phyloP scores from a whole-genome alignment of 2,888 invertebrate species.

The Hypolimnas misippus region DNA sequence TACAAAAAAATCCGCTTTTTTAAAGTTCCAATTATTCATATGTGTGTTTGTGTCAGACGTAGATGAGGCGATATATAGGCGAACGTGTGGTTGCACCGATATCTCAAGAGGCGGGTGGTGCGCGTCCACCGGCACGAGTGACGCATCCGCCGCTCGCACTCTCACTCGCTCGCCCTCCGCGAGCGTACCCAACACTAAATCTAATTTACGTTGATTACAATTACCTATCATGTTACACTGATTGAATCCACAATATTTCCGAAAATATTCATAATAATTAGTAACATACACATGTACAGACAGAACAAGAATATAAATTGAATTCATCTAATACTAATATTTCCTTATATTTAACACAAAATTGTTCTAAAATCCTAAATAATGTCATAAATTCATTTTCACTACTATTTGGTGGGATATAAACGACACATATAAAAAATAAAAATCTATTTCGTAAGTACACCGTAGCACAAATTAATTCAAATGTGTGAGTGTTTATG shows the following conservation, averaged over 20 bases:
- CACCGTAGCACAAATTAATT: slow-evolving; percentile 31
- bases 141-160: slow-evolving; percentile 19
- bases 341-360: not conserved
- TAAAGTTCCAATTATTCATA: slow-evolving; percentile 22
- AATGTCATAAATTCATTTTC: slow-evolving; percentile 21
- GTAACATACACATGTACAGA: no score
- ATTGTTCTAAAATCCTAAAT: not conserved
- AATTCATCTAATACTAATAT: not conserved
- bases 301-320: no score
- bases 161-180: not conserved
- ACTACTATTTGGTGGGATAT: slow-evolving; percentile 28
- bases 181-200: slow-evolving; percentile 20
- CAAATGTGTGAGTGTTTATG: slow-evolving; percentile 25
- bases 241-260: slow-evolving; percentile 27
- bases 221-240: slow-evolving; percentile 22
- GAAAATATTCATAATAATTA: slow-evolving; percentile 33
- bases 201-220: not conserved
- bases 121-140: slow-evolving; percentile 26
- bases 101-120: slow-evolving; percentile 34
- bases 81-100: not conserved
- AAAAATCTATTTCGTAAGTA: slow-evolving; percentile 22
- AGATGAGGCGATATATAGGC: not conserved
- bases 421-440: slow-evolving; percentile 27
- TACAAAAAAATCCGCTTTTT: slow-evolving; percentile 24
- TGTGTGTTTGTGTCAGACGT: not conserved